phyloP scores from a whole-genome alignment of 2,888 invertebrate species.

The Tetragnatha montana region DNA sequence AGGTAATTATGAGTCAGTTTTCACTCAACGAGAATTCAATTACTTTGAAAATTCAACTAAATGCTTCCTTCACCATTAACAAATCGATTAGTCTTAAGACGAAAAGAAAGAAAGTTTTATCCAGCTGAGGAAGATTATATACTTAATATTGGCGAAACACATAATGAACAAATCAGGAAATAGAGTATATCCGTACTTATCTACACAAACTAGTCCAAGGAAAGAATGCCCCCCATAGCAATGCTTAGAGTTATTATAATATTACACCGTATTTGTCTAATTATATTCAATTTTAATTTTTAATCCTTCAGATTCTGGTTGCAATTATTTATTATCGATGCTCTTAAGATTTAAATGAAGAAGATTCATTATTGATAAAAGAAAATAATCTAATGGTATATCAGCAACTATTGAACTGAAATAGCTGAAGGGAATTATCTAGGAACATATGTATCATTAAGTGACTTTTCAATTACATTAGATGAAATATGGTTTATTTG shows the following conservation, averaged over 20 bases:
- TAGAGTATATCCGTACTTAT: too few species aligned
- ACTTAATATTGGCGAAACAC: not conserved
- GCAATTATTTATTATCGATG: not conserved
- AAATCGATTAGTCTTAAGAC: not conserved
- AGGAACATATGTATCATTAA: too few species aligned
- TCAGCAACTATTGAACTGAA: not conserved
- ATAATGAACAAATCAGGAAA: not conserved
- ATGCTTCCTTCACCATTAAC: not conserved
- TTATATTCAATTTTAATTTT: too few species aligned
- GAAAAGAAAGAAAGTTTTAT: not conserved
- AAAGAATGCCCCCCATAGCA: too few species aligned
- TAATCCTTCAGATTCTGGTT: not conserved
- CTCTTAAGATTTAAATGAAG: not conserved
- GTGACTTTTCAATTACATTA: too few species aligned
- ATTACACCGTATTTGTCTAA: too few species aligned
- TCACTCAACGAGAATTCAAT: not conserved
- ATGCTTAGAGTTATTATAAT: too few species aligned
- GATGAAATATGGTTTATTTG: too few species aligned
- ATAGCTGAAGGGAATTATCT: not conserved
- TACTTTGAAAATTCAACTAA: not conserved
- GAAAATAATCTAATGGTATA: not conserved
- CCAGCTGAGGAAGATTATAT: not conserved
- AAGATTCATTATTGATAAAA: too few species aligned
- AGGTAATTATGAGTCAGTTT: not conserved
- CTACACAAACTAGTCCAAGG: too few species aligned